Base-by-base conservation (phyloP, 2,888 invertebrate species). In the Eilema griseolum region DNA sequence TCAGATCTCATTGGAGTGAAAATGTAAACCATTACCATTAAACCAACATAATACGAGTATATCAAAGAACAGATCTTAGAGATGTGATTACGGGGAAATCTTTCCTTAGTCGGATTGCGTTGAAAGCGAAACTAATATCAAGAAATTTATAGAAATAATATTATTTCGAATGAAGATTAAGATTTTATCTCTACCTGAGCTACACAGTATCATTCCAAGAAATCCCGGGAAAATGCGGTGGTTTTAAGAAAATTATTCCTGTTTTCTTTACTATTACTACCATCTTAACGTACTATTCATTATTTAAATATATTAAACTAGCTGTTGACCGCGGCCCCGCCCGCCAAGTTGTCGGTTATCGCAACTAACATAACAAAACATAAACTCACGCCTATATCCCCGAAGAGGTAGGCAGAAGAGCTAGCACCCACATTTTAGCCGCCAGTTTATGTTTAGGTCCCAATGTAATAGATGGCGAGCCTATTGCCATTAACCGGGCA, bases 291-390 rank as follows among this genome's bases (percentile, higher is more conserved):
- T 31, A 64, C 28, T 46, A 37, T 37, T 37, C 26, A 26, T 31
- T 31, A 56, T 31, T 70, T 70, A 75, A 80, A 75, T 91, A 90
- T 92, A 90, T 89, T 37, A 12, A 37, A 37, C 33, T 12, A 37
- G 33, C 33, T 37, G 33, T 37, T 37, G 12, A 1, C 12, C 33
- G 33, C 31, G 31, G 8, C 31, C 8, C 4, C 4, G 31, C 28
- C 28, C 28, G 28, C 5, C 5, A n/a, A n/a, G n/a, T n/a, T n/a
- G n/a, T n/a, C n/a, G n/a, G n/a, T n/a, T n/a, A n/a, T n/a, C n/a
- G n/a, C n/a, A n/a, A n/a, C n/a, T n/a, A n/a, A n/a, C n/a, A n/a
- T n/a, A n/a, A n/a, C n/a, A n/a, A n/a, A n/a, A n/a, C n/a, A n/a
- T n/a, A n/a, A n/a, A n/a, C n/a, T n/a, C n/a, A n/a, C n/a, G n/a